A percentile compares a stretch with the other conserved stretches of the same genome.
Evolutionary conservation across 2,797 vertebrate species (phyloP).

Genomic region (Propithecus perrieri): DNA sequence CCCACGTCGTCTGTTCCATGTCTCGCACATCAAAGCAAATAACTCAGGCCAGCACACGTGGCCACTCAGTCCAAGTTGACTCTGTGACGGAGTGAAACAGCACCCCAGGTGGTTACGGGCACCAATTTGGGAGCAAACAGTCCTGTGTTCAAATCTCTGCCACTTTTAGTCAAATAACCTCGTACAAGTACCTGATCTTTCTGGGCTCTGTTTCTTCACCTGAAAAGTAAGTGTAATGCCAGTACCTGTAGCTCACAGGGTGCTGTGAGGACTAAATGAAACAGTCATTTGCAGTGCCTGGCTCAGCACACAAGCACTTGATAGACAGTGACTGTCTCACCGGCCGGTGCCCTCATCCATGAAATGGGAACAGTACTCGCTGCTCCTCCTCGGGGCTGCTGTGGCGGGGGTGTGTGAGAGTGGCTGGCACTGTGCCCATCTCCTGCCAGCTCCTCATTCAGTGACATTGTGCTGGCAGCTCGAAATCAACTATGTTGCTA

Average conservation of each 20-base stretch:
- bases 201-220: not conserved
- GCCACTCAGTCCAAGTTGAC: not conserved
- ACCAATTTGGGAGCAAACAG: not conserved
- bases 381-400: not conserved
- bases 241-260: not conserved
- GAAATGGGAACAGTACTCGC: too few relatives aligned
- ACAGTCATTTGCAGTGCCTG: not conserved
- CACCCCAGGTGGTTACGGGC: not conserved
- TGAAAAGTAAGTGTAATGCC: not conserved
- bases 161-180: not conserved
- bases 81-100: not conserved
- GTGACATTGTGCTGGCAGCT: not conserved
- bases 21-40: not conserved
- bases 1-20: not conserved
- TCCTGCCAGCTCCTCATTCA: not conserved
- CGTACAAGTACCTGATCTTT: not conserved
- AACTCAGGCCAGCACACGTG: not conserved
- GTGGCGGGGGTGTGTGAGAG: not conserved
- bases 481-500: not conserved
- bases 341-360: not conserved
- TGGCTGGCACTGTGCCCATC: fast-evolving
- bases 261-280: not conserved
- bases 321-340: not conserved
- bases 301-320: not conserved
- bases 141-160: not conserved